Conservation (phyloP, 2,113 vertebrate genomes). For the Theristicus caerulescens region DNA sequence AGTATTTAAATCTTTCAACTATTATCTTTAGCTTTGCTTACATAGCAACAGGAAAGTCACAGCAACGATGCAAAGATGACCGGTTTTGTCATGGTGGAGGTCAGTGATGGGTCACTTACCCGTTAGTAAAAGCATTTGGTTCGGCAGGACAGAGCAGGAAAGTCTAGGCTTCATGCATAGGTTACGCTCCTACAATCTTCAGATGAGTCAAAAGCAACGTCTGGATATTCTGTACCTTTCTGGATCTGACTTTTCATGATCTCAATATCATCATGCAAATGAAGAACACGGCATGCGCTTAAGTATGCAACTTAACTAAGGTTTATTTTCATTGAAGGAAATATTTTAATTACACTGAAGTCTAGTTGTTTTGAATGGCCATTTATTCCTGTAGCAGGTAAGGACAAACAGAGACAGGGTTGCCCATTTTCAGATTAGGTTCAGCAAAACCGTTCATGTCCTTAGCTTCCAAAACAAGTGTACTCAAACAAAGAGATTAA, state of each 20-base stretch:
- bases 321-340: neutral
- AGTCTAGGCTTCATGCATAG: neutral
- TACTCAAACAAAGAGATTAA: neutral
- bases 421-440: neutral
- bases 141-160: neutral
- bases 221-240: neutral
- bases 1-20: neutral
- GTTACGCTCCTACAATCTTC: rapidly evolving
- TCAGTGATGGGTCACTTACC: neutral
- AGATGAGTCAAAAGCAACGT: neutral
- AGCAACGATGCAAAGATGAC: neutral
- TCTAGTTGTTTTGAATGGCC: neutral
- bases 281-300: neutral
- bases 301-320: neutral
- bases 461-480: neutral
- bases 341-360: neutral
- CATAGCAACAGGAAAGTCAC: neutral
- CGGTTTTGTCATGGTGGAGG: neutral
- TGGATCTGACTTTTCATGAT: neutral
- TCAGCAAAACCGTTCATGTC: neutral
- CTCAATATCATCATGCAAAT: neutral
- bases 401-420: neutral
- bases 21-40: neutral
- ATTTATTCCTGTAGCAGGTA: neutral
- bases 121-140: neutral